Percentiles rank a stretch among this genome's conserved stretches.
Evolutionary conservation across 1,140 invertebrate genomes (phyloP).

Genomic region (Drosophila oshimai): DNA sequence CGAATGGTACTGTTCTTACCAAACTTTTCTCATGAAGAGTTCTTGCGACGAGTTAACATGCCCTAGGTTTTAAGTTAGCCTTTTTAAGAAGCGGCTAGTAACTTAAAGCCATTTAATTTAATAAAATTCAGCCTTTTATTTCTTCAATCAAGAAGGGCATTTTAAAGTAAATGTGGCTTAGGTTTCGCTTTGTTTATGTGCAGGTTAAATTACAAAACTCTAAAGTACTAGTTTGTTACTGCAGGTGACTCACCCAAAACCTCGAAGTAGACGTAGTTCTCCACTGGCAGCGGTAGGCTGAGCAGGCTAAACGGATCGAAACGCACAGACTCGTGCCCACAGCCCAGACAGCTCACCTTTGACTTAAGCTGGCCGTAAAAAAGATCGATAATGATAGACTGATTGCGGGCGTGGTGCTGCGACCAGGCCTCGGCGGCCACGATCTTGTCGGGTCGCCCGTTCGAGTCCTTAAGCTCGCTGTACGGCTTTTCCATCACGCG

Average conservation of each 20-base stretch:
- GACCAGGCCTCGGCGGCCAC: conserved; percentile 93
- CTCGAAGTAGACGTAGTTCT: conserved; percentile 89
- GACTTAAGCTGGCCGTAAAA: conserved; percentile 96
- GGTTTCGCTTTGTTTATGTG: no score
- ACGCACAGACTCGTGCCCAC: conserved; percentile 90
- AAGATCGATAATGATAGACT: conserved; percentile 93
- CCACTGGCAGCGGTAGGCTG: conserved; percentile 92
- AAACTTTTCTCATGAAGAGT: no score
- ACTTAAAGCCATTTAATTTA: no score
- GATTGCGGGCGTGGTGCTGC: conserved; percentile 90
- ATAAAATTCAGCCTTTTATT: no score
- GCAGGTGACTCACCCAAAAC: conserved; percentile 85
- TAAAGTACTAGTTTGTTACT: background rate
- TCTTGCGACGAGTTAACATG: no score
- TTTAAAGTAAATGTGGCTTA: no score
- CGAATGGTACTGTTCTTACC: no score
- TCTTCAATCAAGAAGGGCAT: no score
- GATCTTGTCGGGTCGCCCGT: conserved; percentile 89
- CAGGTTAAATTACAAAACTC: no score
- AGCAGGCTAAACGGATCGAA: conserved; percentile 96
- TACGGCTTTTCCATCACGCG: conserved; percentile 87
- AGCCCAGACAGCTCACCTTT: conserved; percentile 90
- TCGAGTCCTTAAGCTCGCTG: conserved; percentile 89
- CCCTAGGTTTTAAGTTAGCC: no score
- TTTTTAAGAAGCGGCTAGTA: no score